Evolutionary conservation across 1,140 invertebrate species (phyloP).

Genomic region (Choristoneura fumiferana): DNA sequence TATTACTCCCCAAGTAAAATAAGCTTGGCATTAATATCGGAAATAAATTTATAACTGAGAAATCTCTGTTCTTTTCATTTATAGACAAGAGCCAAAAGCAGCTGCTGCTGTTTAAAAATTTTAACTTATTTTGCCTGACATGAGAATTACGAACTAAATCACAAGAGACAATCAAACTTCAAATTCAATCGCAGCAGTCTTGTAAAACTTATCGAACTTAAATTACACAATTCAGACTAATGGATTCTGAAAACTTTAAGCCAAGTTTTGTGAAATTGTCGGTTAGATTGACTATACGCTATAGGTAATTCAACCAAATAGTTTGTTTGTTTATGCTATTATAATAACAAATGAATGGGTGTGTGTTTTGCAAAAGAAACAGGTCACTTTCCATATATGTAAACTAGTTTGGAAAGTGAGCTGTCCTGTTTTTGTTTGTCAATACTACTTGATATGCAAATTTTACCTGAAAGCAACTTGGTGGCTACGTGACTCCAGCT

Average conservation of each 20-base stretch:
- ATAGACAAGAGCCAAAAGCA: neutral
- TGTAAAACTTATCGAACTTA: neutral
- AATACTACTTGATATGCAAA: neutral
- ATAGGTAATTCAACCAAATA: neutral
- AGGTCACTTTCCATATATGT: too few species aligned
- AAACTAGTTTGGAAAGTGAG: too few species aligned
- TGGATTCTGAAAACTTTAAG: neutral
- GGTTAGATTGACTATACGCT: too few species aligned
- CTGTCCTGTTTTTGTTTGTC: too few species aligned
- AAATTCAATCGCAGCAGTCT: neutral
- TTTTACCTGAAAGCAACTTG: constrained; percentile 85
- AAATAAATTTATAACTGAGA: neutral
- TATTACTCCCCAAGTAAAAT: constrained; percentile 10
- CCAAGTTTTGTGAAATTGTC: too few species aligned
- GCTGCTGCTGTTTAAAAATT: too few species aligned
- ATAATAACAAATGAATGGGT: too few species aligned
- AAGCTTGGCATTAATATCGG: constrained; percentile 6
- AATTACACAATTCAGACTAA: neutral
- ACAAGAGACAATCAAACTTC: neutral
- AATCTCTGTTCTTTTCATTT: neutral
- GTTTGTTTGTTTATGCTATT: too few species aligned
- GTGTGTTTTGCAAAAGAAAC: too few species aligned
- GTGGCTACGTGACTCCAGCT: constrained; percentile 92
- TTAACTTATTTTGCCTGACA: neutral
- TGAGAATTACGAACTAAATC: neutral